Percentiles rank a stretch among this genome's conserved stretches.
Evolutionary conservation across 2,797 vertebrate genomes (phyloP).

Genomic region (Tokudaia tokunoshimensis): DNA sequence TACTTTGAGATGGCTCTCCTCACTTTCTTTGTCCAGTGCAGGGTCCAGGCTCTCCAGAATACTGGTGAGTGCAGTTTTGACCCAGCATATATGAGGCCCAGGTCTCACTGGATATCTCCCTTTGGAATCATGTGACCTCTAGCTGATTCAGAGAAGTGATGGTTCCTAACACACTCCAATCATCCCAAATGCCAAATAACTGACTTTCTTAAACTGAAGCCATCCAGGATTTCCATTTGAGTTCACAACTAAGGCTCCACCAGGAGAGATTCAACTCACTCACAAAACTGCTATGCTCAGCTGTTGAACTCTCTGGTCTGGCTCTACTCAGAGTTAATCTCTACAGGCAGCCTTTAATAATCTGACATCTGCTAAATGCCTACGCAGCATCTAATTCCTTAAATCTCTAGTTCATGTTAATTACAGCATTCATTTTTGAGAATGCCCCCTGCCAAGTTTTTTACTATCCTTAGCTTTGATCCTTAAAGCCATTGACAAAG

Average conservation of each 20-base stretch:
- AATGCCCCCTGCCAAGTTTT: neutral
- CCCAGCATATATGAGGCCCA: neutral
- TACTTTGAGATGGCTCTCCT: neutral
- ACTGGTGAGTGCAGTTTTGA: neutral
- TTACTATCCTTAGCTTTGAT: conserved; percentile 45
- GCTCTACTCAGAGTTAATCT: neutral
- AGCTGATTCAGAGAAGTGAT: neutral
- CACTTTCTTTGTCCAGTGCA: neutral
- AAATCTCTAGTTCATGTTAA: conserved; percentile 6
- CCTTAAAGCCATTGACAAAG: neutral
- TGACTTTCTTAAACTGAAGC: neutral
- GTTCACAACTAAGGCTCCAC: neutral
- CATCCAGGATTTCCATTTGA: neutral
- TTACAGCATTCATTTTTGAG: conserved; percentile 4
- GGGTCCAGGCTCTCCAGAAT: neutral
- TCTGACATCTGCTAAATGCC: neutral
- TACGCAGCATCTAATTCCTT: neutral
- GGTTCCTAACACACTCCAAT: neutral
- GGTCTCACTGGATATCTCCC: neutral
- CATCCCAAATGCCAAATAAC: neutral
- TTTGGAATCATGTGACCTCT: neutral
- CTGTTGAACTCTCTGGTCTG: neutral
- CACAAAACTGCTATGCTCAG: neutral
- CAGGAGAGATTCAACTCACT: neutral
- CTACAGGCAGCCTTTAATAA: neutral